Evolutionary conservation across 2,113 vertebrate species (phyloP).

Genomic region (Microcebus jonahi): DNA sequence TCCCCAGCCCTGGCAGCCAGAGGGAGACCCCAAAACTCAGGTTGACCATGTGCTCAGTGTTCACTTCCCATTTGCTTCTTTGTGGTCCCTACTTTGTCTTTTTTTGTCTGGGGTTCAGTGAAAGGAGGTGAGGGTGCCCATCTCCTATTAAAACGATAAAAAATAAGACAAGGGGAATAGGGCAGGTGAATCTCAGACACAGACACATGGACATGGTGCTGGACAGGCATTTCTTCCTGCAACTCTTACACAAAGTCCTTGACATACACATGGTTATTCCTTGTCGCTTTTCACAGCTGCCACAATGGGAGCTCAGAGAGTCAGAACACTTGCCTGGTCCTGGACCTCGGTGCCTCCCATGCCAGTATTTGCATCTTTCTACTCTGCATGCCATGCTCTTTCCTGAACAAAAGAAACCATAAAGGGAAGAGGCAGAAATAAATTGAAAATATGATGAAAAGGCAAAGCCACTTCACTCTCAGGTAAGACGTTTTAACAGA

Average conservation of each 20-base stretch:
- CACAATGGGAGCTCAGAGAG: background rate
- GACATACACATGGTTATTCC: background rate
- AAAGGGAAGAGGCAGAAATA: background rate
- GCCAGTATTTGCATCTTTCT: background rate
- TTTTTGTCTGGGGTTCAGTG: background rate
- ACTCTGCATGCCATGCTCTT: background rate
- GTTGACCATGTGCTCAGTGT: background rate
- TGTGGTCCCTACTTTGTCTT: accelerated
- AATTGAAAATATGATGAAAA: background rate
- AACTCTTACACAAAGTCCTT: background rate
- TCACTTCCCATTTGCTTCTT: background rate
- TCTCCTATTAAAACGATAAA: background rate
- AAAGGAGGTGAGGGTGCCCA: background rate
- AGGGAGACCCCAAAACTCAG: background rate
- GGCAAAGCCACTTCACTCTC: background rate
- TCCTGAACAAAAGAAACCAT: background rate
- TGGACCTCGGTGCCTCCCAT: background rate
- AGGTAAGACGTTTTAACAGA: background rate
- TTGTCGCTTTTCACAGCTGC: background rate
- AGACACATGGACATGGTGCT: accelerated
- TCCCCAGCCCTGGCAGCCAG: background rate
- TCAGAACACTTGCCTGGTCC: background rate
- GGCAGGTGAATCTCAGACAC: too few species aligned
- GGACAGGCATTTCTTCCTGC: background rate
- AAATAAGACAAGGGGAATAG: background rate